Base-by-base conservation (phyloP, 2,113 vertebrate species). In the Hirundichthys speculiger region DNA sequence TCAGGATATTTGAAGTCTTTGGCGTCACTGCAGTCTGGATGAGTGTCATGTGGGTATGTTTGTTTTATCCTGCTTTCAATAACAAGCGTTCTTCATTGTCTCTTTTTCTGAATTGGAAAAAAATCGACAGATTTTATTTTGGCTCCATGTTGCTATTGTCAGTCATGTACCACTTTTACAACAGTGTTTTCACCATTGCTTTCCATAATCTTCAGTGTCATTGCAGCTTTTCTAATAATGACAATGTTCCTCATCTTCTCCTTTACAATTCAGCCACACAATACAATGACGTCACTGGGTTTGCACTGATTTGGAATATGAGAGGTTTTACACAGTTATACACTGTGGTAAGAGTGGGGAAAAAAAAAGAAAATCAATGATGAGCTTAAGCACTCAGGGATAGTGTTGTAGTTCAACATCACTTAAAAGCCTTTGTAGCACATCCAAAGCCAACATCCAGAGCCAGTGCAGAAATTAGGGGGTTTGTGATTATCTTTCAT, bases 331-430 rank as follows among this genome's bases (percentile, higher is more conserved):
- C 6, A 41, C 13, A 22, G 12, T 13, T 42, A 20, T 9, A 41
- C 13, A 22, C 42, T 43, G 48, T 61, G 13, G 38, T 63, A 34
- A 16, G 13, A 20, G 14, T 41, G 13, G 3, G 20, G 13, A 25
- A 9, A 50, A 12, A 30, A 13, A 43, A 41, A 61, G 39, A 25
- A 42, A 52, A 52, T 64, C 19, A 47, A 43, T 42, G 39, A 74
- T 30, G 19, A 60, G 42, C 19, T 47, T 52, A 21, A 53, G 48
- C 42, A 46, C 55, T 52, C 38, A 53, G 61, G 13, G 30, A 47
- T 53, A 10, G 59, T 65, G 42, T 73, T 48, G 14, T 42, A 54
- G 30, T 48, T 27, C 48, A 10, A 27, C 27, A 53, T 65, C 20
- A 15, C n/a, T 57, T 50, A 20, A 42, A 18, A 39, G 18, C 49